These are phyloP conservation scores for Poecilia picta DNA, from an alignment of 2,797 vertebrate species.

Conservation along the genomic window DNA sequence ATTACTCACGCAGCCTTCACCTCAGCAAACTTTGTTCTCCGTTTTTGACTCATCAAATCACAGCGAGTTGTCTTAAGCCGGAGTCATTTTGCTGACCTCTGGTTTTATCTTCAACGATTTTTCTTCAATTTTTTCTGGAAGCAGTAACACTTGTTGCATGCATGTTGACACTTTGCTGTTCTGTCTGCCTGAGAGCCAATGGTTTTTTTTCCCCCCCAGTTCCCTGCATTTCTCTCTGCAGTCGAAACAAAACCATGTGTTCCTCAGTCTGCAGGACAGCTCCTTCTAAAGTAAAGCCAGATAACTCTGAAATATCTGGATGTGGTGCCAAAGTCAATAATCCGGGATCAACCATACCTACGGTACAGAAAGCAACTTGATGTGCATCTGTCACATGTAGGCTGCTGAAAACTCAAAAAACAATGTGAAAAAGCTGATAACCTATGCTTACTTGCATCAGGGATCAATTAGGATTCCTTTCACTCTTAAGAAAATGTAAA, in stretches of 20 bases:
- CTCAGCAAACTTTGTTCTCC: conserved; percentile 46
- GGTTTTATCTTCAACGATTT: background rate
- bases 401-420: conserved; percentile 2
- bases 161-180: conserved; percentile 5
- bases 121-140: conserved; percentile 17
- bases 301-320: conserved; percentile 56
- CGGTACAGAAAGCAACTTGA: conserved; percentile 33
- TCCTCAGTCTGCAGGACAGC: conserved; percentile 33
- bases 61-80: conserved; percentile 32
- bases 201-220: background rate
- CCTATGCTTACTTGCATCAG: background rate
- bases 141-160: conserved; percentile 13
- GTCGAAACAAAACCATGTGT: conserved; percentile 38
- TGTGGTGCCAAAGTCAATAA: conserved; percentile 60
- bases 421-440: conserved; percentile 8
- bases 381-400: conserved; percentile 15
- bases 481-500: conserved; percentile 5
- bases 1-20: conserved; percentile 58
- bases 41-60: conserved; percentile 51
- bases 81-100: conserved; percentile 21
- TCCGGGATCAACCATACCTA: conserved; percentile 58
- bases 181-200: background rate
- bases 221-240: conserved; percentile 15
- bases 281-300: conserved; percentile 55
- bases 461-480: background rate